Evolutionary conservation across 2,888 invertebrate genomes (phyloP), one percentile per base, ranked within the genome.

Genomic region (Zele albiditarsus): DNA sequence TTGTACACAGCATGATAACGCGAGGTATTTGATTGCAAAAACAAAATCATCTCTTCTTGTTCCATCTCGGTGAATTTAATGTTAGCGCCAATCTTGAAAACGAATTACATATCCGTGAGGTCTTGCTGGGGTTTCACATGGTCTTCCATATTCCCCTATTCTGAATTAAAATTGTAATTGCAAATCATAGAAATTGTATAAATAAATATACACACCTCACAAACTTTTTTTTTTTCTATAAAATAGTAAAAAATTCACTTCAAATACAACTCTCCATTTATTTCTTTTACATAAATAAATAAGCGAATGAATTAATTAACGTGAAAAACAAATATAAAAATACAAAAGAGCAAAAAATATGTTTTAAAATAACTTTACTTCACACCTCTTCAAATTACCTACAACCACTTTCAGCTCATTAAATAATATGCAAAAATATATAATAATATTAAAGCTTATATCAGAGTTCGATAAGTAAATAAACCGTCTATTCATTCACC

Each of bases 1-100:
- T 53, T 6, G 20, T 20, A 20, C 23, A 53, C 80, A 92, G 92
- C 0, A 91, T 92, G 58, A 89, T 90, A 78, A 89, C 68, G 28
- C 60, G 60, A n/a, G 20, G 53, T 53, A 38, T 38, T 38, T 74
- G 71, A 77, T 77, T 77, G 53, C 74, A 77, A 77, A 77, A 77
- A 73, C 73, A 74, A 68, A 53, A 53, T 2, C 5, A 66, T 57
- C 42, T 23, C 46, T 77, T 77, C 67, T 77, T 77, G 77, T 31
- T 25, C 14, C 23, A 57, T 10, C 46, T 38, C 68, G 63, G 49
- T 23, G 63, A 49, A 67, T 77, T 77, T 71, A 27, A 62, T 33
- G 42, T 58, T 62, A 68, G 62, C 68, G 68, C 46, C 63, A 53
- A 53, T 53, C 53, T 53, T 53, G 53, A 53, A 20, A 53, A 53